Evolutionary conservation across 1,140 invertebrate species (phyloP), one percentile per base, ranked within the genome.

Genomic region (Ptiloglossa arizonensis): DNA sequence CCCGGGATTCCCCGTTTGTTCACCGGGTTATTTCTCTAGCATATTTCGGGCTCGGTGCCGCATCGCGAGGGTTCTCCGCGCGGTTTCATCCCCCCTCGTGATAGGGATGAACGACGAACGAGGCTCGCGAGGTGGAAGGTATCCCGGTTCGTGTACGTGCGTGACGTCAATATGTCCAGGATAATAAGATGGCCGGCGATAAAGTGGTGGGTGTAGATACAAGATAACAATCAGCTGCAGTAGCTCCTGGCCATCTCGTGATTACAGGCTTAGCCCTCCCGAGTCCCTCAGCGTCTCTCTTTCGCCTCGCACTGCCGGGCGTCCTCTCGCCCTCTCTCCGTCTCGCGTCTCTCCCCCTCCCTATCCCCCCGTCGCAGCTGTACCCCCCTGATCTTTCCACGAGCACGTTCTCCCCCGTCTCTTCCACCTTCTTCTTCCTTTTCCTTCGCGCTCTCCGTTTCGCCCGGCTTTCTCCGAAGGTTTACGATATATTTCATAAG

Each of bases 151-250:
- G 85, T 87, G 86, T 90, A 91, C 89, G 88, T 91, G 90, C 90
- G 88, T 91, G 89, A 91, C 89, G 89, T 91, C 90, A 90, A 91
- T 92, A 91, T 91, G 90, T 91, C 90, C 87, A 90, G 82, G 84
- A 88, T 90, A 92, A 92, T 91, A 92, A 92, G 90, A 92, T 91
- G 89, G 89, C 89, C 87, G 87, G 87, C 90, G 91, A 92, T 92
- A 92, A 92, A 92, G 89, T 92, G 90, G 90, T 92, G 91, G 91
- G 91, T 92, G 91, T 92, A 92, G 90, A 91, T 92, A 91, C 89
- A 89, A 91, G 91, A 92, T 92, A 92, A 92, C 90, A 92, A 92
- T 92, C 91, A 89, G 89, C 90, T 90, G 90, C 90, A 90, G 90
- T 92, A 91, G 91, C 91, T 92, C 81, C 91, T 91, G 90, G 91